Conservation (phyloP, 2,113 vertebrate genomes). For the Leptobrachium ailaonicum region DNA sequence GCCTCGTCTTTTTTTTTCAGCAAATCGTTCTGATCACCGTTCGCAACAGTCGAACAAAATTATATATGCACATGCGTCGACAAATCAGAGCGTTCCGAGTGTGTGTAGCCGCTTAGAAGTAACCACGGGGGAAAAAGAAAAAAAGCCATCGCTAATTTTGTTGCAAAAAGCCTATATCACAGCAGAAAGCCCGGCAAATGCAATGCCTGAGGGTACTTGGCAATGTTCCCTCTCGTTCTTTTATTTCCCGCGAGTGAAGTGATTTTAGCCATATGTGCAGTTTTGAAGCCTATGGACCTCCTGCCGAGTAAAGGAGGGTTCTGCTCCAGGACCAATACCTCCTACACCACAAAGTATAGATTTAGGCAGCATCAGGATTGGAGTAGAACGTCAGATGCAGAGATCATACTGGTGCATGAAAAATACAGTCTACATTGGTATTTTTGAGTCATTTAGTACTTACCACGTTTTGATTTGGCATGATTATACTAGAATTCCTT, state of each 20-base stretch:
- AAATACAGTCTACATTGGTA: background rate
- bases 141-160: conserved; percentile 44
- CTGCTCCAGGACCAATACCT: conserved; percentile 25
- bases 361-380: background rate
- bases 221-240: conserved; percentile 38
- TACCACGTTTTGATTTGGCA: no score
- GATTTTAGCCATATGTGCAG: conserved; percentile 48
- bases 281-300: conserved; percentile 40
- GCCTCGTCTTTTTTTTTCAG: background rate
- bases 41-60: background rate
- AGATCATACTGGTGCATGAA: background rate
- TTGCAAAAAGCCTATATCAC: conserved; percentile 34
- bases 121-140: conserved; percentile 24
- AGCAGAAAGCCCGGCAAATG: conserved; percentile 32
- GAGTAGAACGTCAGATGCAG: conserved; percentile 1
- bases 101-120: conserved; percentile 35
- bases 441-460: no score
- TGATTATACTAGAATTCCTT: no score
- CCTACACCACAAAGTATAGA: conserved; percentile 3
- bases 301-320: conserved; percentile 32
- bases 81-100: conserved; percentile 6
- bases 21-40: background rate
- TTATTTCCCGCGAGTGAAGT: conserved; percentile 44
- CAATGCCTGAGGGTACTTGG: conserved; percentile 40
- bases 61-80: background rate